Base-by-base conservation (phyloP, 1,140 invertebrate genomes). In the Rhagoletis zephyria region DNA sequence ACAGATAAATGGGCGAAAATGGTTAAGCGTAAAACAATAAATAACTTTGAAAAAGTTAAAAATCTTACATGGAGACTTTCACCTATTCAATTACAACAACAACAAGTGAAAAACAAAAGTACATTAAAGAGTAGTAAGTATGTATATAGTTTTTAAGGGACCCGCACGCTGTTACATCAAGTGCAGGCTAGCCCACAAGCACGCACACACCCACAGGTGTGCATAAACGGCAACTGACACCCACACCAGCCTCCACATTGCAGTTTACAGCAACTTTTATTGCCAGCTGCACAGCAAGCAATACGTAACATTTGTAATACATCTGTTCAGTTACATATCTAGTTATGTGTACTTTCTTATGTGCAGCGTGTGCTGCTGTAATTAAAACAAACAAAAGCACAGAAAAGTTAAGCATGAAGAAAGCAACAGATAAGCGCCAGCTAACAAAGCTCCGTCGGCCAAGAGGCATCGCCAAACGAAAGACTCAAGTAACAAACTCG, bases 401-500 rank as follows among this genome's bases (percentile, higher is more conserved):
- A 64, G 64, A 30, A 4, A 67, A 7, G 30, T 2, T 19, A 63
- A 63, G 64, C 30, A 67, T 10, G 61, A 4, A 30, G 42, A 51
- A 10, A 56, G 16, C 74, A 7, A 59, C 14, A 56, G 74, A 45
- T 42, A 45, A 42, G 14, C 42, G 5, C 12, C 40, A 45, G 42
- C 67, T 74, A 42, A 14, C 74, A 56, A 19, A 51, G 48, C 70
- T 48, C 9, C n/a, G n/a, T 56, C 14, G 12, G 14, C 19, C 74
- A 10, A 81, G 56, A 81, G 74, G 7, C 48, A 56, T 14, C 6
- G 74, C 48, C 5, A 19, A 81, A 30, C n/a, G n/a, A 81, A 56
- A n/a, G 16, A 81, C 51, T 81, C 48, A 81, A 81, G 74, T 51
- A 56, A 81, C 74, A 81, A 81, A 81, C 74, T 56, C 74, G 74